phyloP scores from a whole-genome alignment of 1,140 invertebrate species.

The Drosophila aff. region DNA sequence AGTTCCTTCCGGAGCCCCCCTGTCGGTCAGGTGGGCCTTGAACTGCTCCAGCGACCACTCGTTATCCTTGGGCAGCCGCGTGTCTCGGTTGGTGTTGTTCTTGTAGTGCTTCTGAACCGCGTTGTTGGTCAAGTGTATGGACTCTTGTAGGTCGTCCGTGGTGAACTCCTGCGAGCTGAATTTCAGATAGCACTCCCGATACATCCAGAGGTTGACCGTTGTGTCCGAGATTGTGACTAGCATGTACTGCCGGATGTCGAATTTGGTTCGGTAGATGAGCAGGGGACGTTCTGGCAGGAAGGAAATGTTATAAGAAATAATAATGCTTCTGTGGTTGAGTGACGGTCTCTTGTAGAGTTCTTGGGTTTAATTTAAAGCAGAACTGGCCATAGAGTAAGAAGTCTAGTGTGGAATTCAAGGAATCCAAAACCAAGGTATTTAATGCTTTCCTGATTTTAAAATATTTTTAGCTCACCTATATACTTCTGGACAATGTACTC shows the following conservation, averaged over 20 bases:
- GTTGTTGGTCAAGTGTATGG: conserved; percentile 96
- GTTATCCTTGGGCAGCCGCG: conserved; percentile 91
- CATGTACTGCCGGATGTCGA: conserved; percentile 96
- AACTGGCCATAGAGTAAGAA: neutral
- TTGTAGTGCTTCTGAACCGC: conserved; percentile 94
- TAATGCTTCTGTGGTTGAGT: neutral
- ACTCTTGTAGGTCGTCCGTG: conserved; percentile 93
- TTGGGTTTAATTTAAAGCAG: neutral
- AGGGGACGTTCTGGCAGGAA: conserved; percentile 90
- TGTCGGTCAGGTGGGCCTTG: conserved; percentile 88
- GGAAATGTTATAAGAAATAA: neutral
- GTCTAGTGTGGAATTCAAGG: neutral
- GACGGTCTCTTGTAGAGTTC: neutral
- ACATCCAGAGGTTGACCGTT: conserved; percentile 95
- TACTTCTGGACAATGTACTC: conserved; percentile 97
- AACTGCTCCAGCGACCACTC: conserved; percentile 95
- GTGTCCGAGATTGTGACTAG: conserved; percentile 92
- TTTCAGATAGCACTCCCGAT: conserved; percentile 94
- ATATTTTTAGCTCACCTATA: conserved; percentile 88
- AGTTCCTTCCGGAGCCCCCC: conserved; percentile 83
- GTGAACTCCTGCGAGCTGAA: conserved; percentile 96
- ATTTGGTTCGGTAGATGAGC: conserved; percentile 95
- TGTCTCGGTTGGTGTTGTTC: conserved; percentile 87
- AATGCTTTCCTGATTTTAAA: neutral
- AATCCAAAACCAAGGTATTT: neutral